Conservation (phyloP, 2,888 invertebrate species). For the Tetrapedia diversipes region DNA sequence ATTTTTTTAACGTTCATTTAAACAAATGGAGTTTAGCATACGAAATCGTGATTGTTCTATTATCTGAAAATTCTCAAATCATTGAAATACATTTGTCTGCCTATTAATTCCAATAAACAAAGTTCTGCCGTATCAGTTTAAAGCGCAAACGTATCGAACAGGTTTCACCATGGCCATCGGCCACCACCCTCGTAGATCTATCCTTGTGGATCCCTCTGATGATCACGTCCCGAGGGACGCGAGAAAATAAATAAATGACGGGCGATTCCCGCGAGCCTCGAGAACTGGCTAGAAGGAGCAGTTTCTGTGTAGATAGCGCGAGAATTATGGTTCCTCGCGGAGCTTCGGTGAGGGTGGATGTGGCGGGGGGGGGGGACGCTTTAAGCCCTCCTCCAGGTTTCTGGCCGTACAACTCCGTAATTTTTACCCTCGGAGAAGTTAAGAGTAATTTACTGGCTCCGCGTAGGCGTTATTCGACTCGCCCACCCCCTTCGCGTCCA, state of each 20-base stretch:
- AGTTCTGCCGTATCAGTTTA: too few species aligned
- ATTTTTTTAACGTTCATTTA: too few species aligned
- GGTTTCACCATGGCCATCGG: too few species aligned
- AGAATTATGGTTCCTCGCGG: slow-evolving; percentile 79
- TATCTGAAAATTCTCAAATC: too few species aligned
- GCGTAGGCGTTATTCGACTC: slow-evolving; percentile 74
- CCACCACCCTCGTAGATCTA: too few species aligned
- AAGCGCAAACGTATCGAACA: too few species aligned
- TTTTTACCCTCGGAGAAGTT: slow-evolving; percentile 81
- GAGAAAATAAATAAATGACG: slow-evolving; percentile 79
- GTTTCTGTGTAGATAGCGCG: slow-evolving; percentile 79
- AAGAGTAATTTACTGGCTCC: slow-evolving; percentile 81
- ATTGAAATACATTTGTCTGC: too few species aligned
- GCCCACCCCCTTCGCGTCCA: slow-evolving; percentile 9
- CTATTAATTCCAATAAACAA: too few species aligned
- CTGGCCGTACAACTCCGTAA: slow-evolving; percentile 80
- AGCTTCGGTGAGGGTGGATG: slow-evolving; percentile 35
- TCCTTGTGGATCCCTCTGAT: slow-evolving; percentile 47
- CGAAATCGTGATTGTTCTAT: too few species aligned
- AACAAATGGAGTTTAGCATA: too few species aligned
- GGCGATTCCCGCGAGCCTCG: slow-evolving; percentile 73
- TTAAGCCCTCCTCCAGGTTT: slow-evolving; percentile 73
- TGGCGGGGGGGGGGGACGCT: slow-evolving; percentile 20
- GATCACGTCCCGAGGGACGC: slow-evolving; percentile 53
- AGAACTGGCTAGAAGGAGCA: slow-evolving; percentile 74